Percentiles rank a stretch among this genome's conserved stretches.
Evolutionary conservation across 1,140 invertebrate genomes (phyloP).

Genomic region (Drosophila murphyi): DNA sequence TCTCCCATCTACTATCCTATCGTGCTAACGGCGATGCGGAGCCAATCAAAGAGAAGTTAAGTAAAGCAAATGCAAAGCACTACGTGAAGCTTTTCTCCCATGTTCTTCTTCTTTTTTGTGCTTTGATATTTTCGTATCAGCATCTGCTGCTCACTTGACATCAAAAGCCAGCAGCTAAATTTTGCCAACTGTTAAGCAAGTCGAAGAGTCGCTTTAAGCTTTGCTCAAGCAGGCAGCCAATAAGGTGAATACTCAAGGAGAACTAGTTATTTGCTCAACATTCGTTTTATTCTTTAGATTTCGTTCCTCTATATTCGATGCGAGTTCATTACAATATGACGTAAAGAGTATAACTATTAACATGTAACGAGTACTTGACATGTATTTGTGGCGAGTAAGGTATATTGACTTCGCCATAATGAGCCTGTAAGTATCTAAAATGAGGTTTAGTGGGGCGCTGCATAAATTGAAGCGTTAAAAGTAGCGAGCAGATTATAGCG

Average conservation of each 20-base stretch:
- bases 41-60: constrained; percentile 18
- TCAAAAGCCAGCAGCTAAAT: constrained; percentile 19
- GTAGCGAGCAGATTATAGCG: background rate
- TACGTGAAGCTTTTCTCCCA: background rate
- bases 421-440: too few relatives aligned
- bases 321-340: background rate
- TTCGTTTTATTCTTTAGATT: background rate
- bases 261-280: constrained; percentile 7
- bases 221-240: background rate
- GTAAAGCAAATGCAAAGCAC: constrained; percentile 4
- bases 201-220: constrained; percentile 12
- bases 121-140: constrained; percentile 9
- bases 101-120: background rate
- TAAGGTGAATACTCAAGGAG: constrained; percentile 9
- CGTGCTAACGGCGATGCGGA: constrained; percentile 3
- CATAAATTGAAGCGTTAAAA: background rate
- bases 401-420: too few relatives aligned
- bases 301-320: background rate
- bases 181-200: constrained; percentile 9
- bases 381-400: background rate
- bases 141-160: constrained; percentile 32
- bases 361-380: background rate
- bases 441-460: too few relatives aligned
- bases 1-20: background rate
- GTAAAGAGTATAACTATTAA: background rate